Evolutionary conservation across 2,113 vertebrate genomes (phyloP).

Genomic region (Noctilio leporinus): DNA sequence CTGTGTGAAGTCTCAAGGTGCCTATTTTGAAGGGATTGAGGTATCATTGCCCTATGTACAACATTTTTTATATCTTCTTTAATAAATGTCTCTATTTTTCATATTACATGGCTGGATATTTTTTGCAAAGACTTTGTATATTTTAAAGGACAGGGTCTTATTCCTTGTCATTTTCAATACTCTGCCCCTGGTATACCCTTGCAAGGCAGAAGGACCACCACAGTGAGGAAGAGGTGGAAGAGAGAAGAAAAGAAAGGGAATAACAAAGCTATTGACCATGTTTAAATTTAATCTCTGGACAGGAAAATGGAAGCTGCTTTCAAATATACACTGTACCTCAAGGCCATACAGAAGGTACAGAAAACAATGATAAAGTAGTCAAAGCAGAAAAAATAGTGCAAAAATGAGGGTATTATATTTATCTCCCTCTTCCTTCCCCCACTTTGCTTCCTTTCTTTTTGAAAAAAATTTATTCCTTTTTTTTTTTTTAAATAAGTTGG

Average conservation of each 20-base stretch:
- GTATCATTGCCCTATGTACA: no score
- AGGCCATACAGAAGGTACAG: neutral
- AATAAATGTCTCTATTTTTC: no score
- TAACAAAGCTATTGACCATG: neutral
- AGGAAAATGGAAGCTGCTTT: neutral
- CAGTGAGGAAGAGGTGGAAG: neutral
- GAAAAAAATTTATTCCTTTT: neutral
- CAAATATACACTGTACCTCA: neutral
- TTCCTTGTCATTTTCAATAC: neutral
- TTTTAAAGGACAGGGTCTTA: neutral
- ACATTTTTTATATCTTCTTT: no score
- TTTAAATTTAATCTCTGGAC: neutral
- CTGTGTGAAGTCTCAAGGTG: no score
- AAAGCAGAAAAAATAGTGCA: neutral
- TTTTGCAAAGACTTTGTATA: no score
- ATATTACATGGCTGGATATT: no score
- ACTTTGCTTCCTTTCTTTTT: neutral
- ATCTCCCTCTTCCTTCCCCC: neutral
- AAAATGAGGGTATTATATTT: neutral
- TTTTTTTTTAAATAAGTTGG: neutral
- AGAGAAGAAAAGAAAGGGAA: neutral
- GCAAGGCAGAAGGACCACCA: neutral
- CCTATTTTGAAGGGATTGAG: no score
- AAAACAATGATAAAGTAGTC: neutral
- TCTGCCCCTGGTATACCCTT: neutral